Base-by-base conservation (phyloP, 2,888 invertebrate genomes). In the Callinectes sapidus region DNA sequence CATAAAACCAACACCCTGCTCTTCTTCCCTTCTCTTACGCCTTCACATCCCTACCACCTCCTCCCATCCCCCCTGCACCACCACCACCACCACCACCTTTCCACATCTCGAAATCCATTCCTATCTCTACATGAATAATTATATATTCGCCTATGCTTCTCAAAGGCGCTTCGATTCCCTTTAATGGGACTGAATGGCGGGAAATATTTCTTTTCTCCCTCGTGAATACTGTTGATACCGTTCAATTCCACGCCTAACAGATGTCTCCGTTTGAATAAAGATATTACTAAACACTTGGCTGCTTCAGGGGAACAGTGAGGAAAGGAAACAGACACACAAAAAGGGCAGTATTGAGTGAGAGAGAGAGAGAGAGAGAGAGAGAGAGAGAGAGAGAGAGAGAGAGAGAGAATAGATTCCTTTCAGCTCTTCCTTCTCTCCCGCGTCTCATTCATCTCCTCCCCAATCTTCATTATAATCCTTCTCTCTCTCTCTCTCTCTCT, bases 351-450 rank as follows among this genome's bases (percentile, higher is more conserved):
- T 14, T 14, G 81, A 81, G 81, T 16, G 39, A 54, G 23, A 39
- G 42, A 86, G 35, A 86, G 86, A 42, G 61, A 61, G 61, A 61
- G 61, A 61, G 61, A 61, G 61, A 61, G 61, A 61, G 61, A 61
- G 61, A 61, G 61, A 61, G 61, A 61, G 61, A 81, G 32, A 81
- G 81, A 61, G 61, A 61, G 61, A 81, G 85, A 35, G 86, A 23
- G 42, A 39, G 35, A 35, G 35, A 23, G 48, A 18, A 6, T 23
- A 71, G 28, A 71, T 71, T 71, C 71, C 71, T 71, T 23, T 23
- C 6, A 71, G 23, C 28, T 71, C 23, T 71, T 28, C 66, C n/a
- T 71, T 28, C 71, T 71, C 71, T 71, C 71, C 71, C n/a, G 0
- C 28, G 8, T n/a, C 71, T 71, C 71, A n/a, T 71, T 71, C 71